These are phyloP conservation scores for Cheilosia impressa DNA, from an alignment of 2,888 invertebrate genomes.

Conservation along the genomic window DNA sequence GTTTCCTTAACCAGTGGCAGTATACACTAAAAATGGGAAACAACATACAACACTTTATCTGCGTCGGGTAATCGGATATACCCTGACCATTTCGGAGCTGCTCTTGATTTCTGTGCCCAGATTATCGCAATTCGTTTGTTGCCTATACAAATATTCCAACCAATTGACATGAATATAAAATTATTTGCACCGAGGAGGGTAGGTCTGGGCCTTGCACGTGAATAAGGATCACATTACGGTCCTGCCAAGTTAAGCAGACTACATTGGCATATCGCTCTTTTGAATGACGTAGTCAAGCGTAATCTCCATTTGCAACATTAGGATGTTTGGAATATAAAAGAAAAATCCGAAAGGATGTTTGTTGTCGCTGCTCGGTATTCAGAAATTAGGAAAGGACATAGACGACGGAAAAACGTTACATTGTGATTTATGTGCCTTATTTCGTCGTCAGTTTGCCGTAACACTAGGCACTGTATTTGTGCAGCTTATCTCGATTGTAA, in stretches of 20 bases:
- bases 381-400: slow-evolving; percentile 62
- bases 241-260: slow-evolving; percentile 66
- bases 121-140: slow-evolving; percentile 74
- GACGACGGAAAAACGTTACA: slow-evolving; percentile 63
- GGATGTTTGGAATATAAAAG: slow-evolving; percentile 55
- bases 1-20: slow-evolving; percentile 10
- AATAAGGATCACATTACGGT: slow-evolving; percentile 73
- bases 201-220: slow-evolving; percentile 37
- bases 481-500: slow-evolving; percentile 84
- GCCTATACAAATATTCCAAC: slow-evolving; percentile 75
- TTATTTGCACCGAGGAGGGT: slow-evolving; percentile 70
- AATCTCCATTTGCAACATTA: slow-evolving; percentile 75
- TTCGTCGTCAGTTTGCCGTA: slow-evolving; percentile 62
- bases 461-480: slow-evolving; percentile 79
- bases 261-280: slow-evolving; percentile 45
- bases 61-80: slow-evolving; percentile 70
- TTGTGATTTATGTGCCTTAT: slow-evolving; percentile 66
- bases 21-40: slow-evolving; percentile 25
- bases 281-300: slow-evolving; percentile 72
- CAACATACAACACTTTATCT: slow-evolving; percentile 69
- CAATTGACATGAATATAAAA: slow-evolving; percentile 77
- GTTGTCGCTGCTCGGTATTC: slow-evolving; percentile 66
- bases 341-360: slow-evolving; percentile 74
- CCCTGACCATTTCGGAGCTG: slow-evolving; percentile 70
- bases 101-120: slow-evolving; percentile 71